Evolutionary conservation across 2,888 invertebrate genomes (phyloP).

Genomic region (Philopedon plagiatum): DNA sequence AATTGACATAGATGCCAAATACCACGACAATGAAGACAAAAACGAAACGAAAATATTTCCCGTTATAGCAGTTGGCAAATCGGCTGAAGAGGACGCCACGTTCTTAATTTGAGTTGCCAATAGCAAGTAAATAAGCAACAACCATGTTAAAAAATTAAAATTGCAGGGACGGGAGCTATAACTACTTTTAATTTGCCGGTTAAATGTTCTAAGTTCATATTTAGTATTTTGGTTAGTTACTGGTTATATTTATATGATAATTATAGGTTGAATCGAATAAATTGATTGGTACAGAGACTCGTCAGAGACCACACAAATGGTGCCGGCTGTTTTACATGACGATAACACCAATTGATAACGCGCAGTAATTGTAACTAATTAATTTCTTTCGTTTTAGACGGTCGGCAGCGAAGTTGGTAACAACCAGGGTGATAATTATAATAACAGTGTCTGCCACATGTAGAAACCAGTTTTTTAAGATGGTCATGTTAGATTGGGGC

Average conservation of each 20-base stretch:
- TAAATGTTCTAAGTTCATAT: too few relatives aligned
- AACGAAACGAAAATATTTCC: too few relatives aligned
- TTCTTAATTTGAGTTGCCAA: too few relatives aligned
- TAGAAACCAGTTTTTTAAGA: constrained; percentile 31
- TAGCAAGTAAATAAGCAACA: too few relatives aligned
- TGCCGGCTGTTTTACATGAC: constrained; percentile 59
- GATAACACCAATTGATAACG: constrained; percentile 60
- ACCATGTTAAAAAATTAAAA: too few relatives aligned
- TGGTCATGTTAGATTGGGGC: constrained; percentile 16
- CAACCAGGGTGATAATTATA: constrained; percentile 41
- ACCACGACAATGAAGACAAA: too few relatives aligned
- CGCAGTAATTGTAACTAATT: constrained; percentile 58
- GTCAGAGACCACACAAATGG: constrained; percentile 38
- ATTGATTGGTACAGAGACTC: constrained; percentile 21
- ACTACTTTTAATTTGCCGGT: too few relatives aligned
- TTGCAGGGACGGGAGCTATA: too few relatives aligned
- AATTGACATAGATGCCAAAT: too few relatives aligned
- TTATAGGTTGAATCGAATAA: background rate
- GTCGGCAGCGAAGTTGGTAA: constrained; percentile 35
- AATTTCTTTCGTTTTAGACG: constrained; percentile 51
- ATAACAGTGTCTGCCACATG: constrained; percentile 26
- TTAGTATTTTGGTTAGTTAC: too few relatives aligned
- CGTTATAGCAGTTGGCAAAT: too few relatives aligned
- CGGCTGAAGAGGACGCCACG: too few relatives aligned
- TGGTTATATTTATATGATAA: background rate